These are phyloP conservation scores for Chrysogorgia sp. DNA, from an alignment of 92 coral and sea anemone genomes.

Conservation along the genomic window DNA sequence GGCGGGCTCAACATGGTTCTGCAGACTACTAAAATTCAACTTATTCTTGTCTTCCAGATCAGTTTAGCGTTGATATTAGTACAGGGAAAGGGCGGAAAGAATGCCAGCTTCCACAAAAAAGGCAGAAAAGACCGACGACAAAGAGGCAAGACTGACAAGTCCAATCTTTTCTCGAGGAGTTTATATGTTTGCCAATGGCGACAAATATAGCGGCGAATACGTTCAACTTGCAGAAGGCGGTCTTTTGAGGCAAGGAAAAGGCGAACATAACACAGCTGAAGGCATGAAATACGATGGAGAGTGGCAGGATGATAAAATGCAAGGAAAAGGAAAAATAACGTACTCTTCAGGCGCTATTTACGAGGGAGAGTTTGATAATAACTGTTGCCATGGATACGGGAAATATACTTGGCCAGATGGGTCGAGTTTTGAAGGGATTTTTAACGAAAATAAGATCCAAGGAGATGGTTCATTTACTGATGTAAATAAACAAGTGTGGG, in stretches of 20 bases:
- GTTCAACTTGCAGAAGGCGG: constrained; percentile 77
- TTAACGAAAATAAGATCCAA: constrained; percentile 85
- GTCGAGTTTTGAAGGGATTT: constrained; percentile 89
- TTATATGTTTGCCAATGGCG: constrained; percentile 93
- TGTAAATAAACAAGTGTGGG: constrained; percentile 84
- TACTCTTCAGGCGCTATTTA: constrained; percentile 91
- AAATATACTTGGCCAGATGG: constrained; percentile 98
- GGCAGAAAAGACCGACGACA: constrained; percentile 30
- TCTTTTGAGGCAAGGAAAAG: constrained; percentile 83
- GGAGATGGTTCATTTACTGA: constrained; percentile 93
- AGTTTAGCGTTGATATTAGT: background rate
- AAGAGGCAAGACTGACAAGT: constrained; percentile 46
- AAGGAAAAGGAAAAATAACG: constrained; percentile 81
- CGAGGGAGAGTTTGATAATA: constrained; percentile 91
- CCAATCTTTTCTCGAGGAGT: constrained; percentile 70
- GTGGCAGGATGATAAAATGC: constrained; percentile 94
- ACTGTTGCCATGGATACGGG: constrained; percentile 92
- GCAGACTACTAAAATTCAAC: too few species aligned
- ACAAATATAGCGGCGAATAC: constrained; percentile 93
- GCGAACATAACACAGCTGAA: constrained; percentile 72
- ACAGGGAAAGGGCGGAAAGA: background rate
- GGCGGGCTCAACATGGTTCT: too few species aligned
- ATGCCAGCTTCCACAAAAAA: constrained; percentile 36
- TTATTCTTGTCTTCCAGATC: too few species aligned
- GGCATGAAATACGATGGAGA: constrained; percentile 82